Percentiles rank a stretch among this genome's conserved stretches.
Evolutionary conservation across 1,140 invertebrate genomes (phyloP).

Genomic region (Conus ventricosus): DNA sequence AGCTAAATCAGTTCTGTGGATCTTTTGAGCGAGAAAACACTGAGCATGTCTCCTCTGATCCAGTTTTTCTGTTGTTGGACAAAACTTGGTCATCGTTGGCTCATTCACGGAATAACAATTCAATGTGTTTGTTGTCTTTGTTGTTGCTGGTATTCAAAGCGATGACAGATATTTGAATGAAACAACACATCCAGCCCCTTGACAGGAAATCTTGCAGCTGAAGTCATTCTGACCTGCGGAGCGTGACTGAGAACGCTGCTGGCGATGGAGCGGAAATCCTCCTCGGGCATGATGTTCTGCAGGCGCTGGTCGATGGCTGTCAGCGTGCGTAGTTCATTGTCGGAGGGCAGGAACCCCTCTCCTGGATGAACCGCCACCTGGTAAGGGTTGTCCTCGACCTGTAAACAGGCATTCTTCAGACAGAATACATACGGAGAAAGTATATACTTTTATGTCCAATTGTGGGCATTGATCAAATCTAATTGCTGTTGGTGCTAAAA

Average conservation of each 20-base stretch:
- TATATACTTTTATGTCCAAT: too few species aligned
- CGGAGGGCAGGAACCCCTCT: constrained; percentile 61
- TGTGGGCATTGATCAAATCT: too few species aligned
- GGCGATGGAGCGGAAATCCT: constrained; percentile 58
- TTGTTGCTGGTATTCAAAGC: neutral
- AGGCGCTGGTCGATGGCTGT: constrained; percentile 60
- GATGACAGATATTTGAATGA: neutral
- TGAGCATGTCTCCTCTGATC: too few species aligned
- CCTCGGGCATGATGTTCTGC: constrained; percentile 57
- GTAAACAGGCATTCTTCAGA: neutral
- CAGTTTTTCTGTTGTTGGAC: too few species aligned
- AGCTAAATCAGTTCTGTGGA: too few species aligned
- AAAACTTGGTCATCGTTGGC: too few species aligned
- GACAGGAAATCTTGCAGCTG: neutral
- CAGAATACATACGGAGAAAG: neutral
- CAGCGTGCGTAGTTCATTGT: constrained; percentile 51
- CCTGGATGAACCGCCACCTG: constrained; percentile 55
- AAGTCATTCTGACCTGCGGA: constrained; percentile 39
- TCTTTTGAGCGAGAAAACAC: too few species aligned
- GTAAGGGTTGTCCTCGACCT: constrained; percentile 53
- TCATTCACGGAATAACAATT: too few species aligned
- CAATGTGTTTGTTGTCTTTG: too few species aligned
- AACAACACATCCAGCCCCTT: neutral
- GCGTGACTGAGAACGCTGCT: constrained; percentile 32
- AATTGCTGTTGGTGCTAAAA: too few species aligned